Evolutionary conservation across 1,140 invertebrate genomes (phyloP).

Genomic region (Zaprionus davidi): DNA sequence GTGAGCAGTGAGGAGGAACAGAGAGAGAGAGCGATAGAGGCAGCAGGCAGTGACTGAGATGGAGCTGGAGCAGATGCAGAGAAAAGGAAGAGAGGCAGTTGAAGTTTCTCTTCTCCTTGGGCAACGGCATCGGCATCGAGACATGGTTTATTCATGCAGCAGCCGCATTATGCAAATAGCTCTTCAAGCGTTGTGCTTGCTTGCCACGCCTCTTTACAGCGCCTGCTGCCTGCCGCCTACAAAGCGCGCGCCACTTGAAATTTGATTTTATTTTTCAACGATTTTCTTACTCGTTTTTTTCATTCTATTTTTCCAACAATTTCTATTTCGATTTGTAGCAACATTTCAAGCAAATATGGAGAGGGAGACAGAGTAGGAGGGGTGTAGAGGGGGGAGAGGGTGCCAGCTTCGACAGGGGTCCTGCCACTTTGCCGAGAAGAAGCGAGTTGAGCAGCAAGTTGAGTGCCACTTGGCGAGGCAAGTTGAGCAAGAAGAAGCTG

Average conservation of each 20-base stretch:
- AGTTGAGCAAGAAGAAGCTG: slow-evolving; percentile 4
- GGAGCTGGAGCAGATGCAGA: not conserved
- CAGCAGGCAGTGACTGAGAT: not conserved
- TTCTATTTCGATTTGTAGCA: slow-evolving; percentile 78
- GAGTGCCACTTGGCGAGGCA: slow-evolving; percentile 42
- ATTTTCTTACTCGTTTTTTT: slow-evolving; percentile 6
- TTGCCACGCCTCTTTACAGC: slow-evolving; percentile 37
- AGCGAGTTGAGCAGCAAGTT: slow-evolving; percentile 40
- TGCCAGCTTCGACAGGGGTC: slow-evolving; percentile 25
- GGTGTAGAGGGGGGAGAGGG: not conserved
- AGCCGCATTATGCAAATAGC: slow-evolving; percentile 80
- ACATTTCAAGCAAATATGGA: slow-evolving; percentile 17
- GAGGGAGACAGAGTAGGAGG: not conserved
- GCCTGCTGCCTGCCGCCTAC: slow-evolving; percentile 16
- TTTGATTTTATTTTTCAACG: slow-evolving; percentile 65
- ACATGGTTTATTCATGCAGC: slow-evolving; percentile 81
- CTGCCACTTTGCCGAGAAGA: slow-evolving; percentile 18
- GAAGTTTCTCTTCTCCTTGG: not conserved
- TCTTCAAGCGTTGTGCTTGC: slow-evolving; percentile 21
- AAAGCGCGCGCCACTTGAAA: slow-evolving; percentile 64
- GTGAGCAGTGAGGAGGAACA: not conserved
- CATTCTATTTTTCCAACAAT: slow-evolving; percentile 36
- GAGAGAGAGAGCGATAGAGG: not conserved
- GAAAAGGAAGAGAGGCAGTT: not conserved
- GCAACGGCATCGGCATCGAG: slow-evolving; percentile 42